These are phyloP conservation scores for Perodicticus potto DNA, from an alignment of 2,797 vertebrate genomes.

Conservation along the genomic window DNA sequence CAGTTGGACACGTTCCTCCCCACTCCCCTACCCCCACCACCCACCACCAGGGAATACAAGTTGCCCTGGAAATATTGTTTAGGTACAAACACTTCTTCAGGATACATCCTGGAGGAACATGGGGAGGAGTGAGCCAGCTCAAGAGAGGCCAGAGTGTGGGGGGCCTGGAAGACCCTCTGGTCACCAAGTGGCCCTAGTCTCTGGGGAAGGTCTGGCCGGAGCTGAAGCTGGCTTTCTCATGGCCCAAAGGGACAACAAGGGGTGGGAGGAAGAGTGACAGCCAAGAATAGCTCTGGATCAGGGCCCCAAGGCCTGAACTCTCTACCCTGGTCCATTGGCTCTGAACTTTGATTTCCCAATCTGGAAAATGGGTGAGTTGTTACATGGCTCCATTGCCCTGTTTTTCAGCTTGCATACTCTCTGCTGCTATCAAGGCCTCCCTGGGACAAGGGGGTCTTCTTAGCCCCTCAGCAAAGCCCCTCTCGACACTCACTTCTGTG, in stretches of 20 bases:
- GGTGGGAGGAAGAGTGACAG: not conserved
- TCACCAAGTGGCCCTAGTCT: slow-evolving; percentile 5
- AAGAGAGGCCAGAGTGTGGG: not conserved
- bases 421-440: not conserved
- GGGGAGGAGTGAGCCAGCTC: not conserved
- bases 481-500: not conserved
- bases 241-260: not conserved
- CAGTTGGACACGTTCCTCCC: not conserved
- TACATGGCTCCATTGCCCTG: not conserved
- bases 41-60: not conserved
- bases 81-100: slow-evolving; percentile 65
- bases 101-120: not conserved
- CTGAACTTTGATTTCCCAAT: not conserved
- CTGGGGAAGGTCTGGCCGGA: not conserved
- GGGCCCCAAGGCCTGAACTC: not conserved
- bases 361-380: not conserved
- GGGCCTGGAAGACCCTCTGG: not conserved
- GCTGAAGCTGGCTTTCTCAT: not conserved
- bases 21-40: not conserved
- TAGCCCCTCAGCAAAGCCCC: not conserved
- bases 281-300: not conserved
- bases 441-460: not conserved
- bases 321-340: not conserved
- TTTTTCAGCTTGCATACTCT: not conserved
- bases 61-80: slow-evolving; percentile 60